Percentiles rank a stretch among this genome's conserved stretches.
Conservation (phyloP, 2,888 invertebrate genomes). For the Hirtodrosophila trivittata region DNA sequence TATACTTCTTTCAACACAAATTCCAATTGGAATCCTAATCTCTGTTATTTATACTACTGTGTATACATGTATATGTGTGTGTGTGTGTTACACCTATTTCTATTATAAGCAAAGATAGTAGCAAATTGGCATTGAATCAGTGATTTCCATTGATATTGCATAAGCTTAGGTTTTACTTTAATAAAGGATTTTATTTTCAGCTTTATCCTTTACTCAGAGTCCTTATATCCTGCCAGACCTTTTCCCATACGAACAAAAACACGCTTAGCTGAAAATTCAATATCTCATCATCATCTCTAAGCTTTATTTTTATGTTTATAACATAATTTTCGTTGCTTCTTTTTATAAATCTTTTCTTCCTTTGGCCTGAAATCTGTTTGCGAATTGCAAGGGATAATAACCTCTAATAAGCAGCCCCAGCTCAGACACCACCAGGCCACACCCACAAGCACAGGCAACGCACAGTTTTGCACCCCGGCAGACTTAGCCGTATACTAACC, state of each 20-base stretch:
- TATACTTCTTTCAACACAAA: background rate
- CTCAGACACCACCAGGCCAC: constrained; percentile 37
- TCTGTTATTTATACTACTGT: constrained; percentile 6
- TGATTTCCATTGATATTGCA: no score
- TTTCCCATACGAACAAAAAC: no score
- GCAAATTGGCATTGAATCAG: no score
- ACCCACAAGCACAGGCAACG: constrained; percentile 23
- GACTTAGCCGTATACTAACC: constrained; percentile 7
- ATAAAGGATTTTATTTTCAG: no score
- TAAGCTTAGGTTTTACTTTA: no score
- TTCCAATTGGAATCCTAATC: constrained; percentile 40
- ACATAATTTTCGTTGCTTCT: background rate
- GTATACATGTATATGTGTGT: background rate
- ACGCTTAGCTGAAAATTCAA: no score
- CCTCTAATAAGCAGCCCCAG: constrained; percentile 68
- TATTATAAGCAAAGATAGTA: constrained; percentile 31
- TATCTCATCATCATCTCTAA: no score
- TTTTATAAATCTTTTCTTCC: constrained; percentile 15
- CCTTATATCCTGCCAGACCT: no score
- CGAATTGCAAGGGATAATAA: constrained; percentile 79
- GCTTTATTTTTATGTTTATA: constrained; percentile 20
- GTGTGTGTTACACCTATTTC: constrained; percentile 13
- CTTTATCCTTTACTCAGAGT: no score
- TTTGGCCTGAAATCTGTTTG: constrained; percentile 73
- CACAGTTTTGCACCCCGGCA: constrained; percentile 4